A percentile compares a stretch with the other conserved stretches of the same genome.
phyloP scores from a whole-genome alignment of 2,888 invertebrate species.

The Synanthedon formicaeformis region DNA sequence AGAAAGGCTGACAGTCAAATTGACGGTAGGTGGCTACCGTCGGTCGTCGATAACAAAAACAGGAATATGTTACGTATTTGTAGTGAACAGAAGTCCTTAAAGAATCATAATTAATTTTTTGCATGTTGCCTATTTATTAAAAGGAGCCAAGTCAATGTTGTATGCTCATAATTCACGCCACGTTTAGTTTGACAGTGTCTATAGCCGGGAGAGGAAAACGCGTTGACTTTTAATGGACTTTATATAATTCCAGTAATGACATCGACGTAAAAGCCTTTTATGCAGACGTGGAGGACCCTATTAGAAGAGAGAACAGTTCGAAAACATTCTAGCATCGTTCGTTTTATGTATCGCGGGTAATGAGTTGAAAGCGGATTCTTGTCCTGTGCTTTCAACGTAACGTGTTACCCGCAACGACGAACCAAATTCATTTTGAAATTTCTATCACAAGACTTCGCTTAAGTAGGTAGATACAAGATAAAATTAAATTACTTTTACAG shows the following conservation, averaged over 20 bases:
- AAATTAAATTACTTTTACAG: too few relatives aligned
- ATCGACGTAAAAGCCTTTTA: constrained; percentile 1
- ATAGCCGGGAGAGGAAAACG: constrained; percentile 1
- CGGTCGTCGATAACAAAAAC: too few relatives aligned
- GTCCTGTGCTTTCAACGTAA: constrained; percentile 8
- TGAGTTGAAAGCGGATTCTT: constrained; percentile 13
- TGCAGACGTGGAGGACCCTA: constrained; percentile 3
- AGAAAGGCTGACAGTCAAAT: too few relatives aligned
- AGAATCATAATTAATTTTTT: too few relatives aligned
- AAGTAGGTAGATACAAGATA: too few relatives aligned
- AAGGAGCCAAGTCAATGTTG: neutral
- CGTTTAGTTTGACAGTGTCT: constrained; percentile 1
- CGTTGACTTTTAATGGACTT: neutral
- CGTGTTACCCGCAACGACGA: constrained; percentile 5
- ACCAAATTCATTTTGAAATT: constrained; percentile 6
- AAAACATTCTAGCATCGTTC: constrained; percentile 5
- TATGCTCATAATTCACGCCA: neutral
- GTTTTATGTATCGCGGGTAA: constrained; percentile 6
- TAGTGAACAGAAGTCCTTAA: too few relatives aligned
- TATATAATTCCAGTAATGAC: neutral
- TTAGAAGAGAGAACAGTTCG: constrained; percentile 3
- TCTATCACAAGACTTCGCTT: neutral
- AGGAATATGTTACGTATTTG: too few relatives aligned
- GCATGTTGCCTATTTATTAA: neutral
- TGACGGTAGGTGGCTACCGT: too few relatives aligned